A percentile compares a stretch with the other conserved stretches of the same genome.
Conservation (phyloP, 2,797 vertebrate species). For the Propithecus deckenii region DNA sequence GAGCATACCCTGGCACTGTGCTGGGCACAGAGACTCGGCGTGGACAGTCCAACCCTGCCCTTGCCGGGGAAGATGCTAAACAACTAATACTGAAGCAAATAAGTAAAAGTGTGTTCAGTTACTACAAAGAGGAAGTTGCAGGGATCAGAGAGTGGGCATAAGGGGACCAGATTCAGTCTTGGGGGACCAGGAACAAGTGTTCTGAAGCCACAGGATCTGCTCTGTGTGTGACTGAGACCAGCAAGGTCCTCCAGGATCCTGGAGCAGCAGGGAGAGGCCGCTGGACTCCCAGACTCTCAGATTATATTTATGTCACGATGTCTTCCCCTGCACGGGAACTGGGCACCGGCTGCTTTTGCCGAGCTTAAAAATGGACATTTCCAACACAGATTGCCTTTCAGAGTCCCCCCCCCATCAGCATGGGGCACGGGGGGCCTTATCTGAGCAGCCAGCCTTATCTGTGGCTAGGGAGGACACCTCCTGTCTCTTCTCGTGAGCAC, state of each 20-base stretch:
- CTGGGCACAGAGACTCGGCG: not conserved
- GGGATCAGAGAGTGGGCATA: not conserved
- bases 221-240: not conserved
- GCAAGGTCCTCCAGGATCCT: not conserved
- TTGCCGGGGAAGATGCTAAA: accelerated
- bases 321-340: not conserved
- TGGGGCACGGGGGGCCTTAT: not conserved
- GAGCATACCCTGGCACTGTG: not conserved
- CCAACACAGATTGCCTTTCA: not conserved
- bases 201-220: not conserved
- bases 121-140: not conserved
- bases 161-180: not conserved
- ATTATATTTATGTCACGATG: accelerated
- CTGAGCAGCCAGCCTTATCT: not conserved
- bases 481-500: not conserved
- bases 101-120: not conserved
- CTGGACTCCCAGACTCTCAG: not conserved
- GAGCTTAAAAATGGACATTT: not conserved
- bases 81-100: not conserved
- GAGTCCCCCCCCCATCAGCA: not conserved
- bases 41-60: not conserved
- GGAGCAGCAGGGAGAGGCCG: not conserved
- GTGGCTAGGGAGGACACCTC: not conserved
- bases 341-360: not conserved
- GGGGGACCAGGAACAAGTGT: not conserved